A percentile compares a stretch with the other conserved stretches of the same genome.
phyloP scores from a whole-genome alignment of 2,888 invertebrate genomes.

The Meteorus cinctellus region DNA sequence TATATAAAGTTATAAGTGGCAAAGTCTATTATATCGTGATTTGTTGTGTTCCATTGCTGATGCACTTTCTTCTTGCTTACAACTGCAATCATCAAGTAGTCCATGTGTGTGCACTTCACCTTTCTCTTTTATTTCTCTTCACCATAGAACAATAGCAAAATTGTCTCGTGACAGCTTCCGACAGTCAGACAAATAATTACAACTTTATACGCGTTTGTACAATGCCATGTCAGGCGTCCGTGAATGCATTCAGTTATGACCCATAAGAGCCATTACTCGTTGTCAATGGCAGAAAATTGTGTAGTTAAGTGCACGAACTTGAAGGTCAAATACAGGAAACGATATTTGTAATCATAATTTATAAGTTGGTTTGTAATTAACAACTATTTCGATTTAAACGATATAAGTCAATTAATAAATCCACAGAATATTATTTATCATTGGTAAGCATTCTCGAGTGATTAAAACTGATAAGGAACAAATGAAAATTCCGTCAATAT shows the following conservation, averaged over 20 bases:
- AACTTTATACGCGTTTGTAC: not conserved
- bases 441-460: too few species aligned
- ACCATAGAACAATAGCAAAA: slow-evolving; percentile 33
- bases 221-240: slow-evolving; percentile 49
- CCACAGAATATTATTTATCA: too few species aligned
- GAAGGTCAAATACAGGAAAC: not conserved
- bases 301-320: not conserved
- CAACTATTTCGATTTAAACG: too few species aligned
- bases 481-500: too few species aligned
- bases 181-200: slow-evolving; percentile 52
- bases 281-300: not conserved
- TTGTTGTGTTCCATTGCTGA: slow-evolving; percentile 51
- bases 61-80: slow-evolving; percentile 65
- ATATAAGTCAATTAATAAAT: too few species aligned
- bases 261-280: not conserved
- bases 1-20: slow-evolving; percentile 6
- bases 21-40: slow-evolving; percentile 13
- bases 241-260: slow-evolving; percentile 29
- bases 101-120: slow-evolving; percentile 65
- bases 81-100: slow-evolving; percentile 50
- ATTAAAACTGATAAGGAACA: too few species aligned
- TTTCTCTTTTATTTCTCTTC: slow-evolving; percentile 64
- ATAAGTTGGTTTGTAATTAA: too few species aligned
- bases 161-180: slow-evolving; percentile 58
- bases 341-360: too few species aligned